Evolutionary conservation across 30 jellyfish, hydroid and myxozoan genomes (phyloP), one percentile per base, ranked within the genome.

Genomic region (Rhopilema esculentum): DNA sequence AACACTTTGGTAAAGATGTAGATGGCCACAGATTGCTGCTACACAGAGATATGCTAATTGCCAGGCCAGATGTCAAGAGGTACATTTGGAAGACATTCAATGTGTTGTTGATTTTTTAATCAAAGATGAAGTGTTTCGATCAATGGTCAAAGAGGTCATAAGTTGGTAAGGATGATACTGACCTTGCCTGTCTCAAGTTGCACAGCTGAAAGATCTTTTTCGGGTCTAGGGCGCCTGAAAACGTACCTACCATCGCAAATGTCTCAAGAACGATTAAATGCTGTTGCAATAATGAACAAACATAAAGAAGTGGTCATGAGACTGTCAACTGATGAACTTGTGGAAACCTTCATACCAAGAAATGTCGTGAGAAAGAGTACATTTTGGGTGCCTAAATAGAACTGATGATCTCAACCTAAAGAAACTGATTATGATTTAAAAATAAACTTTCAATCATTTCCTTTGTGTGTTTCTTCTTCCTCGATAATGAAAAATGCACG

Each of bases 151-250:
- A 16, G 83, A 72, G 83, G 72, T 72, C 69, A 72, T 23, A 72
- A 23, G 68, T 33, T 72, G 72, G 17, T 72, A 72, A 70, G 83
- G 72, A 72, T 8, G 9, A 9, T 72, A 28, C 68, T 72, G 27
- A 72, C 83, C 8, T 72, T 72, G 83, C 83, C 83, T 72, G 83
- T 28, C 27, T 18, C 83, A 72, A 72, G 83, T 23, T 72, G 83
- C 72, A 72, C 83, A 23, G 83, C 83, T 16, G 83, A 66, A 51
- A 51, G 66, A 51, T 51, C 66, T 19, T 19, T 51, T 19, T 51
- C 66, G 19, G 66, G 72, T 4, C 17, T 63, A 63, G 17, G 29
- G 72, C 72, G 16, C 6, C 17, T 63, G 8, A 63, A 63, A 63
- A 63, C 16, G 6, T 63, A 63, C 72, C 72, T 63, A n/a, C 6